Evolutionary conservation across 2,113 vertebrate genomes (phyloP).

Genomic region (Pan troglodytes): NHGRI_mPanTro3-v2.1_pri NC_072416.2:81126501-81127000

Average conservation of each 20-base stretch:
- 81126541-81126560: background rate
- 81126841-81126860: background rate
- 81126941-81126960: background rate
- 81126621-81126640: background rate
- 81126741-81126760: background rate
- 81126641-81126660: rapidly evolving
- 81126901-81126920: background rate
- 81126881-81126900: background rate
- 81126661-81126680: background rate
- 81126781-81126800: background rate
- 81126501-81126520: background rate
- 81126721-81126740: background rate
- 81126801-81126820: background rate
- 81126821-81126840: background rate
- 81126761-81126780: background rate
- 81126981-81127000: background rate
- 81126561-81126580: background rate
- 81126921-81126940: background rate
- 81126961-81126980: background rate
- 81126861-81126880: background rate
- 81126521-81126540: background rate
- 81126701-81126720: background rate
- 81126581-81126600: background rate
- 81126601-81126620: background rate
- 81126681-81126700: background rate